Evolutionary conservation across 1,140 invertebrate genomes (phyloP), one percentile per base, ranked within the genome.

Genomic region (Zaprionus capensis): DNA sequence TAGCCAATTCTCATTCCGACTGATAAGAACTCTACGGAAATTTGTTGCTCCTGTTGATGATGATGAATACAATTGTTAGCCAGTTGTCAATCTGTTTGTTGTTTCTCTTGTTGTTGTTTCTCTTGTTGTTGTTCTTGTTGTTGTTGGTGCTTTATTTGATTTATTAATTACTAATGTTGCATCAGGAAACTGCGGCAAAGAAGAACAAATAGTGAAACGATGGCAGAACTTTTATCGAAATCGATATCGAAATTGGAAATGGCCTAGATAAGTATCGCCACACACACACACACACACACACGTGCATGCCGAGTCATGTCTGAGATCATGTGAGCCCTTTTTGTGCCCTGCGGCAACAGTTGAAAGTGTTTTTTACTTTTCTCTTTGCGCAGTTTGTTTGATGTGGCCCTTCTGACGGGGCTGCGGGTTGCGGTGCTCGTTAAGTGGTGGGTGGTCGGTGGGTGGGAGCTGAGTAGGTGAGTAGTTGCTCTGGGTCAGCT

Each of bases 101-200:
- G 41, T 56, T 73, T 59, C 69, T 57, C 41, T 51, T 59, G 55
- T 28, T 67, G 80, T 63, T 31, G 38, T 61, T 76, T 9, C 0
- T 31, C 9, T 11, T 11, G 9, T 34, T 34, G 9, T 34, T 34
- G 9, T 9, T 34, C 2, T 58, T 36, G 17, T 44, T 64, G 58
- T 78, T 73, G 72, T 46, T 81, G 76, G 38, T 51, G 59, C 55
- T 62, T 91, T 49, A 55, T 58, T 63, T 91, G 88, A 91, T 91
- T 91, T 91, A 91, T 91, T 88, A 91, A 91, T 85, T 91, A 91
- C 85, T 88, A 91, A 78, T 76, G 72, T 46, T 82, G 62, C 80
- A 77, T 56, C 77, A 69, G 79, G 85, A 88, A 81, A 90, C 81
- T 88, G 84, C 85, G 76, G 20, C 49, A 53, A 66, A 56, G 70